Evolutionary conservation across 2,113 vertebrate genomes (phyloP).

Genomic region (Chaetodon auriga): DNA sequence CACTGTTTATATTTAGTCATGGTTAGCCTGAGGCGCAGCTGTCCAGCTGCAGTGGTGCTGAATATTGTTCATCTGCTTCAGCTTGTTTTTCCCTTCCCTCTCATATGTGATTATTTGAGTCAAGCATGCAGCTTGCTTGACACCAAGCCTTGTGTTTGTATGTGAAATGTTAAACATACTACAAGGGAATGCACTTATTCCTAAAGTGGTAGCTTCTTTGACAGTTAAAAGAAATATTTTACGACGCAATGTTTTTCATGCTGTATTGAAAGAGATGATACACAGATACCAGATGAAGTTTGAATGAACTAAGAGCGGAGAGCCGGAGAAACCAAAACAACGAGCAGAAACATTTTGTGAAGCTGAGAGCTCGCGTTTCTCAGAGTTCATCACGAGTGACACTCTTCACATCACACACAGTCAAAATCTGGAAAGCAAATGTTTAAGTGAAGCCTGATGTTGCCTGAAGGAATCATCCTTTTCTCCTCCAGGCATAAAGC

Average conservation of each 20-base stretch:
- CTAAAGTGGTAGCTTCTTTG: neutral
- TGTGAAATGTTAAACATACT: constrained; percentile 9
- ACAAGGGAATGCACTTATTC: neutral
- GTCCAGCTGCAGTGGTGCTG: constrained; percentile 19
- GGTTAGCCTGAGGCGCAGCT: constrained; percentile 39
- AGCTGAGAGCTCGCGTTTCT: neutral
- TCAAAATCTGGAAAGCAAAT: too few relatives aligned
- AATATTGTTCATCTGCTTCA: constrained; percentile 20
- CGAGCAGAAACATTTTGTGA: neutral
- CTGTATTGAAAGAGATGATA: neutral
- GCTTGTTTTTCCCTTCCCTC: constrained; percentile 22
- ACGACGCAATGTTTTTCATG: neutral
- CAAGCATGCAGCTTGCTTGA: neutral
- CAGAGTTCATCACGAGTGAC: neutral
- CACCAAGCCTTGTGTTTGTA: neutral
- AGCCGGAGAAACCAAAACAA: too few relatives aligned
- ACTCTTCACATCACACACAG: neutral
- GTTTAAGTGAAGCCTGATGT: too few relatives aligned
- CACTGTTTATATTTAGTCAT: constrained; percentile 41
- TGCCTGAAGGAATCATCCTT: too few relatives aligned
- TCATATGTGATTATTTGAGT: neutral
- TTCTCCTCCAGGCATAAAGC: too few relatives aligned
- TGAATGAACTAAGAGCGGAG: neutral
- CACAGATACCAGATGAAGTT: neutral
- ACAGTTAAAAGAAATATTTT: neutral